These are phyloP conservation scores for Bactericera cockerelli DNA, from an alignment of 1,140 invertebrate genomes.

Conservation along the genomic window DNA sequence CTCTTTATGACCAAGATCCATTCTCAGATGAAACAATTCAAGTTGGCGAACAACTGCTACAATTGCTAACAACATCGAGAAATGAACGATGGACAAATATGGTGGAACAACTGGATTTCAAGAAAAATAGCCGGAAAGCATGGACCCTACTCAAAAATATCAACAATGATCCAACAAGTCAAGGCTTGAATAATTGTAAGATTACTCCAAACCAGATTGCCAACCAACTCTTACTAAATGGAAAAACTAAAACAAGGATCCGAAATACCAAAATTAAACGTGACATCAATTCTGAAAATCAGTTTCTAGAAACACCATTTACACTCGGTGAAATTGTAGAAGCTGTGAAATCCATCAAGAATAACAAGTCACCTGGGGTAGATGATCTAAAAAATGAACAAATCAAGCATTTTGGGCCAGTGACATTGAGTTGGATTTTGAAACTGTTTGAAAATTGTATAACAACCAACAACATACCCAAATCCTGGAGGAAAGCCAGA, in stretches of 20 bases:
- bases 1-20: constrained; percentile 9
- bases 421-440: constrained; percentile 4
- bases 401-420: constrained; percentile 12
- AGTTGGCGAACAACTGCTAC: constrained; percentile 1
- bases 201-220: not conserved
- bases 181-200: not conserved
- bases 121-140: constrained; percentile 2
- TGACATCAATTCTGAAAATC: not conserved
- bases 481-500: constrained; percentile 16
- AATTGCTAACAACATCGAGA: not conserved
- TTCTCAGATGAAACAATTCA: constrained; percentile 8
- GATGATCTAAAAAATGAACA: constrained; percentile 10
- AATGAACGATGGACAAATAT: constrained; percentile 6
- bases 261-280: not conserved
- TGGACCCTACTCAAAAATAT: constrained; percentile 10
- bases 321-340: not conserved
- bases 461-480: constrained; percentile 13
- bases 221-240: not conserved
- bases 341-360: constrained; percentile 12
- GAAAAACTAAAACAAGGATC: not conserved
- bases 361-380: constrained; percentile 4
- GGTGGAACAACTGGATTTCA: not conserved
- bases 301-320: not conserved
- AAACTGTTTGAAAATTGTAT: constrained; percentile 12
- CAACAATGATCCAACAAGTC: constrained; percentile 10